Evolutionary conservation across 2,797 vertebrate genomes (phyloP), one percentile per base, ranked within the genome.

Genomic region (Sebastes cheni): DNA sequence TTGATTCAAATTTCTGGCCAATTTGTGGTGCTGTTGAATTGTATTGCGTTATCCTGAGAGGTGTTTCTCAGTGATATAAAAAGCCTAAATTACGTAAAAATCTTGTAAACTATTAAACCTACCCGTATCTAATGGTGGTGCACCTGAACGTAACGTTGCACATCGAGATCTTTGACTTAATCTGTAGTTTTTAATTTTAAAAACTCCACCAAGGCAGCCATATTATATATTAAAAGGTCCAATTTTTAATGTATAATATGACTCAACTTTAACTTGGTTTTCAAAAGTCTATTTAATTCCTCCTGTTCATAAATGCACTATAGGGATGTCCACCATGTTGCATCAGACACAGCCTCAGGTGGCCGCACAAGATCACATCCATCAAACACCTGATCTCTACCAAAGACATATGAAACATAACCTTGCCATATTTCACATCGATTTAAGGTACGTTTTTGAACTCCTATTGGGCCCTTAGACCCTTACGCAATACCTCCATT

Each of bases 331-430:
- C 91, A 92, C 85, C 84, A 56, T 61, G 66, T 94, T 95, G 90
- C 93, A 93, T 95, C 94, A 94, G 87, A 83, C 80, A 36, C 69
- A 59, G 91, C 91, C 90, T 92, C 87, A 79, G 88, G 92, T 92
- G 89, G 88, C 88, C 84, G 83, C 84, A 85, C 75, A 81, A 88
- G 86, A 91, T 88, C 82, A 78, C 89, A 89, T 91, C 90, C 90
- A 93, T 94, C 92, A 93, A 92, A 93, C 91, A 91, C 86, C 86
- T 90, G 84, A 88, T 90, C 84, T 88, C 85, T 42, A 74, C 87
- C 85, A 73, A 89, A 92, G 86, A 90, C 84, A 90, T 88, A 92
- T 88, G 70, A 95, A 93, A 93, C 88, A 90, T 79, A 89, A 92
- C 89, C 90, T 90, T 84, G 87, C 87, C 88, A 85, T 83, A 90